Percentiles rank a stretch among this genome's conserved stretches.
Evolutionary conservation across 2,113 vertebrate species (phyloP).

Genomic region (Vulpes vulpes): DNA sequence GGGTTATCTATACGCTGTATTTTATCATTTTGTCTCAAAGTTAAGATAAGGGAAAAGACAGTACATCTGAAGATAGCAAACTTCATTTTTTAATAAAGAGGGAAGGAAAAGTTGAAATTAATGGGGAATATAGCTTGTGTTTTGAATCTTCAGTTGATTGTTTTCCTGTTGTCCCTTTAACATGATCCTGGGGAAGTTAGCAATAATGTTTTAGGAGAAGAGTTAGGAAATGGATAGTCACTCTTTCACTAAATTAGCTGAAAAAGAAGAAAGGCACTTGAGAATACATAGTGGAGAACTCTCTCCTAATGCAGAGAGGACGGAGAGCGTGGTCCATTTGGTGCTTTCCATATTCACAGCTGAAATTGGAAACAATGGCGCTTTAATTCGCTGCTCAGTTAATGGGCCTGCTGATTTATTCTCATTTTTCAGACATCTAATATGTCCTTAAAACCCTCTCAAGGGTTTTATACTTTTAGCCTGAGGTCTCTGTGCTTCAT

Average conservation of each 20-base stretch:
- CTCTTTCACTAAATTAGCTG: background rate
- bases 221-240: background rate
- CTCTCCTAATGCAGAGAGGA: background rate
- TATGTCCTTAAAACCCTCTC: conserved; percentile 56
- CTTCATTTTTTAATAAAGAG: background rate
- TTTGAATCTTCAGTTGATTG: background rate
- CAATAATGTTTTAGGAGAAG: conserved; percentile 1
- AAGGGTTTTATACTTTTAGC: conserved; percentile 52
- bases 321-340: accelerated
- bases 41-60: background rate
- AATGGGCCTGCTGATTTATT: conserved; percentile 59
- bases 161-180: conserved; percentile 1
- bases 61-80: background rate
- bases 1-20: background rate
- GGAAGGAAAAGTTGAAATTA: background rate
- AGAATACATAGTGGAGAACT: background rate
- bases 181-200: background rate
- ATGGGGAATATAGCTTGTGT: background rate
- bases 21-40: background rate
- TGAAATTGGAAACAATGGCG: conserved; percentile 34
- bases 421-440: conserved; percentile 45
- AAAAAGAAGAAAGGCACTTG: background rate
- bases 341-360: background rate
- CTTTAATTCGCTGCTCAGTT: conserved; percentile 62
- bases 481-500: conserved; percentile 58